These are phyloP conservation scores for Rhagologus leucostigma DNA, from an alignment of 2,113 vertebrate genomes.

Conservation along the genomic window DNA sequence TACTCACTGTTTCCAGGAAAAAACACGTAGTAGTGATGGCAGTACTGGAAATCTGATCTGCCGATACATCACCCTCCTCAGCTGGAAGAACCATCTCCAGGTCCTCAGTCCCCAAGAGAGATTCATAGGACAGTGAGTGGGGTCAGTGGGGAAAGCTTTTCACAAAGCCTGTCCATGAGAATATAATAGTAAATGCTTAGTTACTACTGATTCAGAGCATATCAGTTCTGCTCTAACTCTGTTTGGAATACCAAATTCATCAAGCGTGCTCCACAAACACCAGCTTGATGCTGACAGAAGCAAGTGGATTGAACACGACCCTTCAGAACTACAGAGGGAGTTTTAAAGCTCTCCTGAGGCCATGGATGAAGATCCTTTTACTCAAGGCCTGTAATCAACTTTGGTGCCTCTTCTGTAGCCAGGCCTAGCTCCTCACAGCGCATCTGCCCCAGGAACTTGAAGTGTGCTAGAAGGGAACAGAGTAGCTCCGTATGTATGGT, in stretches of 20 bases:
- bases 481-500: neutral
- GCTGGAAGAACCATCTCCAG: neutral
- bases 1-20: neutral
- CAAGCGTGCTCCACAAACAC: too few relatives aligned
- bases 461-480: neutral
- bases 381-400: neutral
- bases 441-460: neutral
- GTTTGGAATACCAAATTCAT: neutral
- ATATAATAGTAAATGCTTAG: neutral
- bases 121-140: neutral
- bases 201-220: neutral
- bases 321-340: neutral
- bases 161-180: neutral
- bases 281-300: neutral
- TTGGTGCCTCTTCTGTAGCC: neutral
- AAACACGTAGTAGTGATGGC: neutral
- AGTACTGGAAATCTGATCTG: neutral
- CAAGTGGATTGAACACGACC: neutral
- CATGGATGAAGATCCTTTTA: neutral
- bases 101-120: neutral
- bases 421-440: neutral
- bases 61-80: neutral
- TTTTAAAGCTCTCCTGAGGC: neutral
- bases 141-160: neutral
- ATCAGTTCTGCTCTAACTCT: neutral